Percentiles rank a stretch among this genome's conserved stretches.
Conservation (phyloP, 2,797 vertebrate genomes). For the Halcyon badia region DNA sequence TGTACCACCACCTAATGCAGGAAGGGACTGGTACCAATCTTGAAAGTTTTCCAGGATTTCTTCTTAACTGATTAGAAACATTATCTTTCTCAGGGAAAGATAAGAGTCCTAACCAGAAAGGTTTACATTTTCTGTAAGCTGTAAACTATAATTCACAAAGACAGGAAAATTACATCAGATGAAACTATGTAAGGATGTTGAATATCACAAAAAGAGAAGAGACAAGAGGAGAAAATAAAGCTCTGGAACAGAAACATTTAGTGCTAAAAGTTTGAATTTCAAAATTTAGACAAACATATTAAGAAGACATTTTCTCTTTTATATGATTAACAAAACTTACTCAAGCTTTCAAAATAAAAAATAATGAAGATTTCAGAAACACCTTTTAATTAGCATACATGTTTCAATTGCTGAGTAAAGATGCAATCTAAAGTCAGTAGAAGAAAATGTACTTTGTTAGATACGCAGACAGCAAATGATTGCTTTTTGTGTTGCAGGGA, state of each 20-base stretch:
- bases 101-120: background rate
- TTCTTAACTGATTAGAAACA: background rate
- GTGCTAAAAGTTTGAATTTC: background rate
- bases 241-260: background rate
- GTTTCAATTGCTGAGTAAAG: background rate
- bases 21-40: accelerated
- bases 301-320: background rate
- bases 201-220: background rate
- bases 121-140: background rate
- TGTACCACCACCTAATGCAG: background rate
- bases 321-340: background rate
- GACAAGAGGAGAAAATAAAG: background rate
- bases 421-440: background rate
- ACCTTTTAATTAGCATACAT: background rate
- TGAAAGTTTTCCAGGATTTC: background rate
- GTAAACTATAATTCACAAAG: background rate
- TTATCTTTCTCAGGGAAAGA: background rate
- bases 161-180: background rate
- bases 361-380: background rate
- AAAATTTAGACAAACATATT: background rate
- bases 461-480: background rate
- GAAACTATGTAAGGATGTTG: background rate
- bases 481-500: background rate
- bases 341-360: background rate
- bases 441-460: background rate